Evolutionary conservation across 2,888 invertebrate genomes (phyloP), one percentile per base, ranked within the genome.

Genomic region (Epistrophe grossulariae): DNA sequence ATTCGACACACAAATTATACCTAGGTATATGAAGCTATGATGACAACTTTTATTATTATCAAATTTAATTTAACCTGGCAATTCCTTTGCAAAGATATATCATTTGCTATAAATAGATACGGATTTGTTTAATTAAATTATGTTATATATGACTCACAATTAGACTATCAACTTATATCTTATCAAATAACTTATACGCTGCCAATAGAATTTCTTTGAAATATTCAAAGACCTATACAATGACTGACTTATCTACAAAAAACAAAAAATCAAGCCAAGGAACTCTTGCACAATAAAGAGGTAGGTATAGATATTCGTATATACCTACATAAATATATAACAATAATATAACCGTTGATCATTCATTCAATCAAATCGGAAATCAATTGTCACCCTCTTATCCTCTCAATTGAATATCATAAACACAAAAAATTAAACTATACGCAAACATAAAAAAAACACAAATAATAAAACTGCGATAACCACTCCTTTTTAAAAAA

Each of bases 401-500:
- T 79, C 64, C 64, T 52, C 64, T 52, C 43, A 19, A 59, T 70
- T 59, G 13, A 31, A 57, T 57, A 57, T 62, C 60, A 60, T 19
- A 19, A 72, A 71, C 35, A 71, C 52, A 79, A 64, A n/a, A 74
- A 74, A 74, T 19, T 13, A 28, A 68, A 68, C 28, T 74, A 31
- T 48, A 24, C 24, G n/a, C 35, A 48, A 45, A 59, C 72, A 17
- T 15, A 35, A 35, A 31, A n/a, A 59, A 73, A 73, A 17, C 40
- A 24, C 62, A 43, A 55, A 55, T 55, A 71, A 70, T 28, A 57
- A 64, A 59, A 79, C 40, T 71, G 24, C 24, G 84, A 84, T 84
- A 84, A 76, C 74, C 84, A 84, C 84, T 71, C 84, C 84, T 79
- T 84, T 45, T 4, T 28, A 50, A 55, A 24, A 55, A 43, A 2